Base-by-base conservation (phyloP, 2,113 vertebrate species). In the Oryzias javanicus region DNA sequence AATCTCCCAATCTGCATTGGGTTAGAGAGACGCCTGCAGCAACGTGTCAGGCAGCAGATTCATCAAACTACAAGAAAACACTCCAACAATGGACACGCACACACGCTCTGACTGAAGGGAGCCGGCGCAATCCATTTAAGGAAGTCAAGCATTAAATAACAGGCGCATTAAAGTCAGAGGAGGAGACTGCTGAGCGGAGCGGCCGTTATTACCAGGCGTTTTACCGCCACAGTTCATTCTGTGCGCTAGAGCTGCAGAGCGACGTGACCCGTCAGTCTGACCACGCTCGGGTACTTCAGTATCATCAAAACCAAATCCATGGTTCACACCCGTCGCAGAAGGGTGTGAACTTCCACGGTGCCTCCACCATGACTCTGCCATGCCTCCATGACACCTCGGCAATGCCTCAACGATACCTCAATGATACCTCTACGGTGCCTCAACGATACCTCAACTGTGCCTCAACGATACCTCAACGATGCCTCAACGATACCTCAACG, bases 31-130 rank as follows among this genome's bases (percentile, higher is more conserved):
- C 12, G 67, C 63, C 67, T 49, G 67, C 64, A 66, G 75, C 64
- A 55, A 27, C 15, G 49, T 55, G 71, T 81, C 63, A 62, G 55
- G 45, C 51, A 55, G 73, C 60, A 74, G 70, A 55, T 74, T 64
- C 70, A 61, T 64, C 69, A 63, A 54, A 64, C 42, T 55, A 17
- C 61, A 44, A 25, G 49, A 29, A 18, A 73, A 42, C 42, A 25
- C 25, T 22, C 29, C 44, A 45, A 47, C 35, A 57, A 76, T 13
- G 56, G 52, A 44, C 61, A 56, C 57, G n/a, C 44, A 18, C 47
- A 7, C 65, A 15, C 42, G 15, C 14, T 62, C 44, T 3, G 17
- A 20, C 41, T 42, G 35, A 24, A 45, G 14, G 17, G 24, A 47
- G 49, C 48, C 40, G 64, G 60, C 68, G 16, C 41, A 25, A 41